Evolutionary conservation across 2,888 invertebrate genomes (phyloP).

Genomic region (Balanococcus diminutus): DNA sequence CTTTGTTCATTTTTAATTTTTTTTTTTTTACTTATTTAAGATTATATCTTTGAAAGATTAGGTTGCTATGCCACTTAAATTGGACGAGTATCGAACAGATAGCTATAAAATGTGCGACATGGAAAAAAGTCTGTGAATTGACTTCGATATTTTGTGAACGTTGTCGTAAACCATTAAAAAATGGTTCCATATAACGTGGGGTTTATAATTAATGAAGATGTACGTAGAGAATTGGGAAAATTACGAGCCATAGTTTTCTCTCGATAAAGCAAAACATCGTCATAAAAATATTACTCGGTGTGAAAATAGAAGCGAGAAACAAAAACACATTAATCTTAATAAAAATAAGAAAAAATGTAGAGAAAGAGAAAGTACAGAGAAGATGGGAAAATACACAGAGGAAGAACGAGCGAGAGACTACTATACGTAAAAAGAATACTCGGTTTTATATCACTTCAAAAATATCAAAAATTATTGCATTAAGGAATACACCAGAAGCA

Average conservation of each 20-base stretch:
- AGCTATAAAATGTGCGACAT: too few relatives aligned
- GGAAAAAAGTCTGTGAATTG: background rate
- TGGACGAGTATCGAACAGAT: too few relatives aligned
- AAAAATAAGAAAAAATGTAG: background rate
- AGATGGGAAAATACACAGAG: background rate
- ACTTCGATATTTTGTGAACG: background rate
- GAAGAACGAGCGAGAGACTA: background rate
- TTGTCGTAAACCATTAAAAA: background rate
- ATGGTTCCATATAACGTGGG: background rate
- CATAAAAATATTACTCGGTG: background rate
- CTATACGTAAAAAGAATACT: background rate
- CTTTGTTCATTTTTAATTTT: too few relatives aligned
- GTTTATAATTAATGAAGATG: background rate
- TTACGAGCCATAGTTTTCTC: background rate
- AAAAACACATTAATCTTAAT: background rate
- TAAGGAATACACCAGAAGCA: background rate
- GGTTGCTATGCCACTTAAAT: too few relatives aligned
- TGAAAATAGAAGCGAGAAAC: background rate
- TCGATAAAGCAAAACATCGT: background rate
- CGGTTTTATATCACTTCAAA: background rate
- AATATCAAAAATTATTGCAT: conserved; percentile 22
- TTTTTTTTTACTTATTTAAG: too few relatives aligned
- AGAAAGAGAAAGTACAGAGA: background rate
- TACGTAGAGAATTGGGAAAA: background rate
- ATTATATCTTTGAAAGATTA: too few relatives aligned